These are phyloP conservation scores for Megalurothrips usitatus DNA, from an alignment of 2,888 invertebrate genomes.

Conservation along the genomic window DNA sequence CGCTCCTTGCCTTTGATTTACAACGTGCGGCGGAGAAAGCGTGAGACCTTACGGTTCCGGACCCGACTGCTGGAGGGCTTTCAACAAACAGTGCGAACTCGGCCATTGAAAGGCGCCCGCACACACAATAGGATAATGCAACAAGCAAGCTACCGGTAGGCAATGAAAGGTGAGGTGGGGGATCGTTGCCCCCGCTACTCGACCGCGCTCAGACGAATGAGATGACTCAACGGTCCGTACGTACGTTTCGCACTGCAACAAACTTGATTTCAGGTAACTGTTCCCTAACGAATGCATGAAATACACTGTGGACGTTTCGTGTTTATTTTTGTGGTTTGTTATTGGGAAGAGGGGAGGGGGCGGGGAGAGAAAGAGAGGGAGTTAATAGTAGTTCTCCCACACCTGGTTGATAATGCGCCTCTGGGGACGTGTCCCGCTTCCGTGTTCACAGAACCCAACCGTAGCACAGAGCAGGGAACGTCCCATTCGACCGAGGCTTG, in stretches of 20 bases:
- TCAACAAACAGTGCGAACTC: neutral
- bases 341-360: too few relatives aligned
- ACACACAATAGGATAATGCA: too few relatives aligned
- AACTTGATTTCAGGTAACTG: neutral
- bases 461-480: neutral
- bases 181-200: neutral
- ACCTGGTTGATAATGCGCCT: too few relatives aligned
- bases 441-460: conserved; percentile 4
- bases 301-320: too few relatives aligned
- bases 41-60: neutral
- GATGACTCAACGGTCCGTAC: neutral
- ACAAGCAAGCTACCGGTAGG: neutral
- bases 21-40: neutral
- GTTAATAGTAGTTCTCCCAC: too few relatives aligned
- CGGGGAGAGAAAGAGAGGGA: too few relatives aligned
- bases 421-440: neutral
- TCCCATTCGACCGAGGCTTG: neutral
- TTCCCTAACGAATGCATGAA: too few relatives aligned
- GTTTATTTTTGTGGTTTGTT: too few relatives aligned
- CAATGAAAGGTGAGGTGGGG: neutral
- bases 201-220: neutral
- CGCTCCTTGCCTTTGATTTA: neutral
- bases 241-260: neutral
- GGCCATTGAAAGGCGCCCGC: neutral
- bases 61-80: too few relatives aligned